A percentile compares a stretch with the other conserved stretches of the same genome.
phyloP scores from a whole-genome alignment of 1,140 invertebrate species.

The Bombus difficillimus region DNA sequence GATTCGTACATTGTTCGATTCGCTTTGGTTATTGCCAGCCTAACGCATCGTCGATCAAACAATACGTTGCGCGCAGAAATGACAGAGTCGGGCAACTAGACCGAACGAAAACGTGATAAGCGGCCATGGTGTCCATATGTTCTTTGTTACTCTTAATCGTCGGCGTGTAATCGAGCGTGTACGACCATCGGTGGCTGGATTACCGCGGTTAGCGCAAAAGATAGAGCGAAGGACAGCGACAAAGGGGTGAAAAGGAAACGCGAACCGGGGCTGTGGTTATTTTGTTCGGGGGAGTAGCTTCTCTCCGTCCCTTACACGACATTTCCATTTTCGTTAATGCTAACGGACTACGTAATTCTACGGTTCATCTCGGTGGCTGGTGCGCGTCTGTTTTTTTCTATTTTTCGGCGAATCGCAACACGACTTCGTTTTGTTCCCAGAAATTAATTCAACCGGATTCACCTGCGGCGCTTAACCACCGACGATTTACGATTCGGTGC shows the following conservation, averaged over 20 bases:
- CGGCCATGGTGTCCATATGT: constrained; percentile 14
- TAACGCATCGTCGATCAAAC: neutral
- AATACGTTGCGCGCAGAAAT: neutral
- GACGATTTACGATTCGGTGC: constrained; percentile 37
- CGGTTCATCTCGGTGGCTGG: constrained; percentile 12
- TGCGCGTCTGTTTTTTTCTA: neutral
- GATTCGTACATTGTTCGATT: neutral
- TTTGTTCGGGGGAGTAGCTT: neutral
- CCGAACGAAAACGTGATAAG: constrained; percentile 51
- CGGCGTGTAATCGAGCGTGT: constrained; percentile 47
- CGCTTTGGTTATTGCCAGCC: neutral
- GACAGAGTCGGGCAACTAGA: constrained; percentile 35
- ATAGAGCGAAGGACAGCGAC: neutral
- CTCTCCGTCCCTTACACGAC: neutral
- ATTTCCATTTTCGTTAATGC: constrained; percentile 53
- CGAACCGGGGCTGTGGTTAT: neutral
- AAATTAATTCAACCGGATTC: constrained; percentile 52
- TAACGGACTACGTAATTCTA: constrained; percentile 43
- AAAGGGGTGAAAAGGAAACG: constrained; percentile 43
- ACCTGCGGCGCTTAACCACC: constrained; percentile 39
- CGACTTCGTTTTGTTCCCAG: constrained; percentile 7
- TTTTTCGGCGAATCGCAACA: constrained; percentile 17
- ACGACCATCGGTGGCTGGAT: constrained; percentile 1
- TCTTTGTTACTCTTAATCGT: constrained; percentile 52
- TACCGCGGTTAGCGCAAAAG: neutral